A percentile compares a stretch with the other conserved stretches of the same genome.
Evolutionary conservation across 1,140 invertebrate species (phyloP).

Genomic region (Drosophila kurseongensis): DNA sequence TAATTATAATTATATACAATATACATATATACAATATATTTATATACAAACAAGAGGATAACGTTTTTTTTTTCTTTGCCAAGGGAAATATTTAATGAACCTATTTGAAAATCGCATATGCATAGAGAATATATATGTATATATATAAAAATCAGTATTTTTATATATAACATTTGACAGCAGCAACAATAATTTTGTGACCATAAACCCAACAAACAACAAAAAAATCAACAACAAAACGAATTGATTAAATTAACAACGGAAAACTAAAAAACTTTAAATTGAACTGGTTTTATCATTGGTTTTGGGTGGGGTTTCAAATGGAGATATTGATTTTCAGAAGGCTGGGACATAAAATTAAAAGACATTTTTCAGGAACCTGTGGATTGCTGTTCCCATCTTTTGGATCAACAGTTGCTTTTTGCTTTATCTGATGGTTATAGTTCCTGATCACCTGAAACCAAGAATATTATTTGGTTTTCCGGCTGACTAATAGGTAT

Average conservation of each 20-base stretch:
- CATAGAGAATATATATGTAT: slow-evolving; percentile 25
- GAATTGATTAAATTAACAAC: slow-evolving; percentile 53
- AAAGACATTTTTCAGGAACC: background rate
- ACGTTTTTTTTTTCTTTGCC: slow-evolving; percentile 60
- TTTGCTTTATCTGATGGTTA: too few relatives aligned
- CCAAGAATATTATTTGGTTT: too few relatives aligned
- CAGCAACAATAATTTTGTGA: slow-evolving; percentile 41
- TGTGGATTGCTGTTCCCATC: background rate
- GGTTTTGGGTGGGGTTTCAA: slow-evolving; percentile 3
- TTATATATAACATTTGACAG: slow-evolving; percentile 61
- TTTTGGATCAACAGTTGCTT: background rate
- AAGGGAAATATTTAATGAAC: slow-evolving; percentile 34
- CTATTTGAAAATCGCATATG: slow-evolving; percentile 29
- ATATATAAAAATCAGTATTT: slow-evolving; percentile 68
- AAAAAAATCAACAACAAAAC: slow-evolving; percentile 31
- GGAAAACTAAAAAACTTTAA: slow-evolving; percentile 63
- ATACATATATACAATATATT: slow-evolving; percentile 78
- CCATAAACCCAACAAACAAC: slow-evolving; percentile 22
- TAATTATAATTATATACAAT: slow-evolving; percentile 58
- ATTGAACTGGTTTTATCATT: slow-evolving; percentile 40
- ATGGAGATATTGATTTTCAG: background rate
- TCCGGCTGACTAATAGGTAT: too few relatives aligned
- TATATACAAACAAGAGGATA: slow-evolving; percentile 58
- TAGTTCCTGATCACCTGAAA: too few relatives aligned
- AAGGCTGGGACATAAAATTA: background rate